Percentiles rank a stretch among this genome's conserved stretches.
phyloP scores from a whole-genome alignment of 1,140 invertebrate species.

The Holotrichia oblita region DNA sequence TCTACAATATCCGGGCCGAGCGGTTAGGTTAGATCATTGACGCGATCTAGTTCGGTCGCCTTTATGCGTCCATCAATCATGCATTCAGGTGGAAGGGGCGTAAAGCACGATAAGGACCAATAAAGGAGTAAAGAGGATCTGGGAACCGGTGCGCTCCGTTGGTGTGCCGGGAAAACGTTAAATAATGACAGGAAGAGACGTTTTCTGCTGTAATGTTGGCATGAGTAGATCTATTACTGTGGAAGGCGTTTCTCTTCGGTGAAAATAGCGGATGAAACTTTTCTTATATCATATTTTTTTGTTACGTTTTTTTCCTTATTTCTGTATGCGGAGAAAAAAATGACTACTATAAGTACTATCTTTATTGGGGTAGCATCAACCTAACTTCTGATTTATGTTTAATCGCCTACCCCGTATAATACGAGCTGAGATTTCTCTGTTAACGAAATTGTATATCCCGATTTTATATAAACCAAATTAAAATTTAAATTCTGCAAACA shows the following conservation, averaged over 20 bases:
- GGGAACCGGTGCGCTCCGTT: neutral
- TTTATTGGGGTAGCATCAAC: too few relatives aligned
- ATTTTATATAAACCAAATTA: too few relatives aligned
- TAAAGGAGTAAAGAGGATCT: conserved; percentile 23
- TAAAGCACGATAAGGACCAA: neutral
- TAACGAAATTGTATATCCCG: too few relatives aligned
- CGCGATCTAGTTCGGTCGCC: neutral
- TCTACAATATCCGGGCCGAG: conserved; percentile 23
- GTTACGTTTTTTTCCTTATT: too few relatives aligned
- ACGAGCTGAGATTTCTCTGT: too few relatives aligned
- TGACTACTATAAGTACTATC: too few relatives aligned
- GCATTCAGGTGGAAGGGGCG: conserved; percentile 8
- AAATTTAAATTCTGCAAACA: too few relatives aligned
- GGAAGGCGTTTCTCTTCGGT: neutral
- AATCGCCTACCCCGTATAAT: too few relatives aligned
- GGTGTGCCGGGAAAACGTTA: neutral
- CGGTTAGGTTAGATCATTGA: conserved; percentile 27
- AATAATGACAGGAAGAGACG: conserved; percentile 5
- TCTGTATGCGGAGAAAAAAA: too few relatives aligned
- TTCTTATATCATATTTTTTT: too few relatives aligned
- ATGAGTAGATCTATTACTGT: neutral
- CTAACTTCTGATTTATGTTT: too few relatives aligned
- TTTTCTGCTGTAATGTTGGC: neutral
- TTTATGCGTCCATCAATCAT: conserved; percentile 33
- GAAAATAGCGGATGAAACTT: too few relatives aligned